Base-by-base conservation (phyloP, 2,113 vertebrate genomes). In the Tautogolabrus adspersus region DNA sequence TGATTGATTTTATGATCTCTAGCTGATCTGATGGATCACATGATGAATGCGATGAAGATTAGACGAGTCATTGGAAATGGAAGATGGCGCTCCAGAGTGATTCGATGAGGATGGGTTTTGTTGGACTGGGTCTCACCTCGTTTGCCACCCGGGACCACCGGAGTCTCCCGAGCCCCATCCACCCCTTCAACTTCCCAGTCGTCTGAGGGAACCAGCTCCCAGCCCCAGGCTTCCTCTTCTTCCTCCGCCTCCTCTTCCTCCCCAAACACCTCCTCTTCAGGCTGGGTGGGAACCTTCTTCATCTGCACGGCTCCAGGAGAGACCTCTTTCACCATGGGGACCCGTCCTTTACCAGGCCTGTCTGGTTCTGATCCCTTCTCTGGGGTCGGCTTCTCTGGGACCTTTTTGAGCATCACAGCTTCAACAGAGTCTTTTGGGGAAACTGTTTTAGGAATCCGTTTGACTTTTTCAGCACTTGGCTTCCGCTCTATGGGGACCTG, bases 91-190 rank as follows among this genome's bases (percentile, higher is more conserved):
- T 87, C 75, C 81, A 76, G 56, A 51, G 46, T 63, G 82, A 75
- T 64, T 89, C 23, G 6, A 79, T 84, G 88, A 83, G 85, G 88
- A 82, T 52, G 49, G 19, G 18, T 84, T 82, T 78, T 72, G 40
- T 72, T 15, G 66, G 62, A 21, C 22, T 75, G 89, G 83, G 55
- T 88, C 95, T 97, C 95, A 97, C 96, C 96, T 96, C 91, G 90
- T 91, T 89, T 96, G 79, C 88, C 65, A 23, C 79, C 91, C 64
- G 94, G 90, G 79, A 93, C 93, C 76, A 91, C 94, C 77, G 96
- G 95, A 88, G 93, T 93, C 77, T 96, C 93, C 83, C 93, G 0
- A 21, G 82, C 87, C 37, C 91, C 94, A 10, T 93, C 93, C 56
- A 91, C 88, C 66, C 64, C 83, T 86, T 89, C 81, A 81, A 84